Evolutionary conservation across 2,888 invertebrate species (phyloP), one percentile per base, ranked within the genome.

Genomic region (Hypsopygia costalis): DNA sequence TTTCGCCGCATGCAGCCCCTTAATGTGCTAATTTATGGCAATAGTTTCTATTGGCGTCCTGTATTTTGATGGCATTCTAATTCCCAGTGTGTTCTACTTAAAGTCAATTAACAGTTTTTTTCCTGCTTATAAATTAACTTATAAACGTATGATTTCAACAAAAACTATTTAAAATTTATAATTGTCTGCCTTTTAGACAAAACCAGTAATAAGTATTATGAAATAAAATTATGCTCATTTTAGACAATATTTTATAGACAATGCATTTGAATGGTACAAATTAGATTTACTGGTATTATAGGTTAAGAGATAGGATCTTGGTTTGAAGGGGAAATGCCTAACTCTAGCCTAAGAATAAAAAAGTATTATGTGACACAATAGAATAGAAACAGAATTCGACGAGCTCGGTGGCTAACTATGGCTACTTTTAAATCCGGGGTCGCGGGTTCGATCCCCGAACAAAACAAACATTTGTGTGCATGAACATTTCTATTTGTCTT

Each of bases 181-280:
- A 25, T n/a, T 8, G 11, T 25, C 3, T 6, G 7, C 11, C 10
- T 25, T 25, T n/a, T 11, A 25, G 12, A 1, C 16, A 16, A 16
- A 16, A 16, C n/a, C 8, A 31, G 11, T 37, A 16, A 16, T 16
- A 30, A 30, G 30, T 30, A 21, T 30, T 37, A 31, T 30, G 10
- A 11, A 21, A 11, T 12, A 11, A 58, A 51, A 51, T 54, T 61
- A 51, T 58, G 78, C 80, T 82, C 81, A 83, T 58, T 50, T 67
- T 77, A 72, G 81, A 81, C 76, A 83, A 81, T 82, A 76, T 64
- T 55, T 52, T 51, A 46, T 62, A 66, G 58, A 56, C 51, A 51
- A 59, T 69, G 66, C 65, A 72, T 71, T 68, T 63, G 47, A 65
- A 75, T 68, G 77, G 86, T 87, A 86, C 86, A 87, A 87, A 87